Evolutionary conservation across 2,888 invertebrate genomes (phyloP), one percentile per base, ranked within the genome.

Genomic region (Latheticus oryzae): DNA sequence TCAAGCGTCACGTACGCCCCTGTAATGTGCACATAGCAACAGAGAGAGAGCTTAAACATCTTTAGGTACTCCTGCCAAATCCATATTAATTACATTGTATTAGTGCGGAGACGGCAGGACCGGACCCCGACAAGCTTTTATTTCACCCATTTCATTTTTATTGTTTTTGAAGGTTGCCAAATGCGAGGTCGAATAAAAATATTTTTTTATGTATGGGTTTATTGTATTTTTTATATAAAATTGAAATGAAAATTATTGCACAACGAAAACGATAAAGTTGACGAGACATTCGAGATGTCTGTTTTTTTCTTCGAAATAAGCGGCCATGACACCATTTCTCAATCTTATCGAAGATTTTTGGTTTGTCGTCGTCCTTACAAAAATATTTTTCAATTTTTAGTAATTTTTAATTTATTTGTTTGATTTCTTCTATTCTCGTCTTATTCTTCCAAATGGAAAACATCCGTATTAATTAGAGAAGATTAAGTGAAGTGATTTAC

Each of bases 381-480:
- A 26, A 7, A 9, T 7, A 21, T 21, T 21, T 21, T 21, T 21
- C 16, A 7, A 16, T 32, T 32, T 15, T 32, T 16, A 16, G 32
- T 15, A n/a, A 8, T 32, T 32, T 32, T 32, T n/a, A n/a, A n/a
- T n/a, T n/a, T n/a, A n/a, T n/a, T n/a, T n/a, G n/a, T n/a, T n/a
- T n/a, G n/a, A n/a, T n/a, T n/a, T n/a, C n/a, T n/a, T n/a, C n/a
- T n/a, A n/a, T n/a, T n/a, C n/a, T n/a, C n/a, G n/a, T n/a, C n/a
- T n/a, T n/a, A n/a, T 3, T 16, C 43, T 17, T 5, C 17, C 43
- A 23, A 43, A 43, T 7, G 47, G 33, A 47, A 35, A 47, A 47
- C 33, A 53, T 60, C 57, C 63, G 65, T 63, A 28, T 43, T 63
- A 62, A 65, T 65, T 65, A 65, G 50, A 45, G 54, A 54, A 62